These are phyloP conservation scores for Megastigmus dorsalis DNA, from an alignment of 2,888 invertebrate genomes.

Conservation along the genomic window DNA sequence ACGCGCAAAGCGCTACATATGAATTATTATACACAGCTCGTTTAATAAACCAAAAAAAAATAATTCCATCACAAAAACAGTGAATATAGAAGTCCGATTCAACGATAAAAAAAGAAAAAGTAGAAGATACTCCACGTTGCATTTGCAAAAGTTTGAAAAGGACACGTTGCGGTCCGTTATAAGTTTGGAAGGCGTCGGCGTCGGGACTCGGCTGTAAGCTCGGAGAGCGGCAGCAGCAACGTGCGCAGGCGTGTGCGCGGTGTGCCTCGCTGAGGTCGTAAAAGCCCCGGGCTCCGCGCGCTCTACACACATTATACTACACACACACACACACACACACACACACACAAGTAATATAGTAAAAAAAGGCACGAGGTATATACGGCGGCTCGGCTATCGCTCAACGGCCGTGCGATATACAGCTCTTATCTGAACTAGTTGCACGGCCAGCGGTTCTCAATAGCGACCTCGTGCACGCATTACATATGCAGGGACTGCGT, in stretches of 20 bases:
- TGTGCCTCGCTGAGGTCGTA: constrained; percentile 25
- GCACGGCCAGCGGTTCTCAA: constrained; percentile 70
- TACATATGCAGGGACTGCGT: too few species aligned
- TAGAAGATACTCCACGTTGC: too few species aligned
- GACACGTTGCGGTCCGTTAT: neutral
- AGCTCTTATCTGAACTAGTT: constrained; percentile 72
- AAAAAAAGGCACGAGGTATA: neutral
- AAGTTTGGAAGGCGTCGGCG: neutral
- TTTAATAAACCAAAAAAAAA: too few species aligned
- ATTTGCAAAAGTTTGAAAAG: neutral
- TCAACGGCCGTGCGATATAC: constrained; percentile 22
- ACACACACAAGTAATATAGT: neutral
- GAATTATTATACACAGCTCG: too few species aligned
- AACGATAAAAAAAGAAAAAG: neutral
- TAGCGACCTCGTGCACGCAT: neutral
- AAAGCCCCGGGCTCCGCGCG: constrained; percentile 9
- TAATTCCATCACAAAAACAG: too few species aligned
- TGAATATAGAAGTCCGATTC: neutral
- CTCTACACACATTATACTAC: too few species aligned
- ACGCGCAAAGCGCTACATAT: too few species aligned
- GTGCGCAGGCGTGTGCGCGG: neutral
- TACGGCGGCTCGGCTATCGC: constrained; percentile 32
- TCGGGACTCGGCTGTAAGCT: neutral
- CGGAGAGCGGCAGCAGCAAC: neutral
- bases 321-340: too few species aligned